Base-by-base conservation (phyloP, 2,113 vertebrate genomes). In the Phalacrocorax aristotelis region DNA sequence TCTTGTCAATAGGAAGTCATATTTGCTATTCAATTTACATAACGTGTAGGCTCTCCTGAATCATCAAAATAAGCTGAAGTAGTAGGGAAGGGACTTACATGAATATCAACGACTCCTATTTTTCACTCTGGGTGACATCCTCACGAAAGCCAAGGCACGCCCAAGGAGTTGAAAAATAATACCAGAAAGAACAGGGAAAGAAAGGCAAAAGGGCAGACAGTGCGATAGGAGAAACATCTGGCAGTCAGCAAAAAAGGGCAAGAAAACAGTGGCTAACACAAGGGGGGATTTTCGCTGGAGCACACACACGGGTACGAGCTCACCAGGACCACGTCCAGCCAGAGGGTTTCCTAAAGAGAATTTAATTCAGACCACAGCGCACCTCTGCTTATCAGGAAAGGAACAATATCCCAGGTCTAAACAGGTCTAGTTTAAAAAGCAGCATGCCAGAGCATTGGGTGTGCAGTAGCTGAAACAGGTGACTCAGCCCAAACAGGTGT, bases 11-110 rank as follows among this genome's bases (percentile, higher is more conserved):
- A 89, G 70, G 54, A 89, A 94, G 83, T 92, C 80, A 69, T 77
- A 94, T 96, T 94, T 91, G 81, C 82, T 80, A 72, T 88, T 77
- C 89, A 87, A 97, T 94, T 96, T 97, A 85, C 93, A 94, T 91
- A 85, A 94, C 17, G 23, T 66, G 89, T 81, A 96, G 84, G 89
- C 70, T 89, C 78, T 84, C 95, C 87, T 95, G 84, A 97, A 89
- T 92, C 93, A 94, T 83, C 92, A 89, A 77, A 94, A 94, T 77
- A 88, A 93, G 58, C 72, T 90, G 75, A 93, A 90, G 71, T 65
- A 85, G 58, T 32, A 65, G 54, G 83, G 51, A 95, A 94, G 71
- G 20, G 42, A 93, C 72, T 97, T 90, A 78, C 46, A 77, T 83
- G 62, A 95, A 90, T 86, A 94, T 51, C 85, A 88, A 88, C 13